Percentiles rank a stretch among this genome's conserved stretches.
phyloP scores from a whole-genome alignment of 2,113 vertebrate species.

The Salvator merianae region DNA sequence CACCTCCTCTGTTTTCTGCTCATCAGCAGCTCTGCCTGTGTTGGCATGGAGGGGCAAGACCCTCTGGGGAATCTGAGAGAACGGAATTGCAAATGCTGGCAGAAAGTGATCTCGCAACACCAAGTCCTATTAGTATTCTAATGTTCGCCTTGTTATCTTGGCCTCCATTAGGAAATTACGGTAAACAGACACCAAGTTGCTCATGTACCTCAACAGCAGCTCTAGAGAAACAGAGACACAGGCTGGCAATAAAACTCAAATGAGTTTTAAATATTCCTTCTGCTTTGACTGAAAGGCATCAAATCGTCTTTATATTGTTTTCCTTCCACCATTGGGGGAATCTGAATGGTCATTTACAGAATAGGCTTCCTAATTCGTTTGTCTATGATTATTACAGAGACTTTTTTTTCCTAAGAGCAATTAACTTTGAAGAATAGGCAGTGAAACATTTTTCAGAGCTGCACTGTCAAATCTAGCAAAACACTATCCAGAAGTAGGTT shows the following conservation, averaged over 20 bases:
- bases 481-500: not conserved
- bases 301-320: slow-evolving; percentile 15
- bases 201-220: not conserved
- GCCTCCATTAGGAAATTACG: slow-evolving; percentile 24
- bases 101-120: slow-evolving; percentile 7
- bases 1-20: not conserved
- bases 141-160: not conserved
- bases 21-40: not conserved
- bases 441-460: not conserved
- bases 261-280: not conserved
- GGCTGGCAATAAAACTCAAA: not conserved
- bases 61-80: not conserved
- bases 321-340: not conserved
- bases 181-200: slow-evolving; percentile 15
- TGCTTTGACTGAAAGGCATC: not conserved
- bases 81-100: not conserved
- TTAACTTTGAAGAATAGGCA: not conserved
- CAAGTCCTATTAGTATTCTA: not conserved
- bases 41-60: not conserved
- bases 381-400: not conserved
- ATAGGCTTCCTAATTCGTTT: slow-evolving; percentile 8
- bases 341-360: slow-evolving; percentile 30
- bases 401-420: not conserved
- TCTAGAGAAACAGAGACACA: not conserved
- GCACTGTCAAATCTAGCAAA: not conserved